Evolutionary conservation across 2,888 invertebrate species (phyloP), one percentile per base, ranked within the genome.

Genomic region (Cataglyphis cursor): DNA sequence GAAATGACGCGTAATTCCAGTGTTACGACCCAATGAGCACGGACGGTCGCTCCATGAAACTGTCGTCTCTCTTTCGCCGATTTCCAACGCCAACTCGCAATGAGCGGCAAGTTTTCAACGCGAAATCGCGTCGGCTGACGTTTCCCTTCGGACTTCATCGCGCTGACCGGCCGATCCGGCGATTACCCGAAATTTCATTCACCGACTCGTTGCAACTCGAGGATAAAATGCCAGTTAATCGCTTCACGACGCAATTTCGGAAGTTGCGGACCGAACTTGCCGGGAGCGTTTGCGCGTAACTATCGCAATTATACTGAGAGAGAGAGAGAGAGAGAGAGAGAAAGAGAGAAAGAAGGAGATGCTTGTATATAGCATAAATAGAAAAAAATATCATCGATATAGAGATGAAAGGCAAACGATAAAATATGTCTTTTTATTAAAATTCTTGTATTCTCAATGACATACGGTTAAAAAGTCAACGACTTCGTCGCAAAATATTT

Each of bases 141-240:
- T 78, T 78, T 70, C 78, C 59, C 59, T 59, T 78, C 78, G 68
- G 78, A 70, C 78, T 59, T 78, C 57, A 18, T 44, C 57, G 41
- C 54, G 78, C 59, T 66, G 78, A 78, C 78, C 78, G 70, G 70
- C 70, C 70, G 78, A 76, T 51, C 51, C 75, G 51, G 35, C 51
- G 65, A 78, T 78, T 78, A 70, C 31, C 57, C 78, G 70, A 59
- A 78, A 78, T 78, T 78, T 78, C 78, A 70, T 70, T 78, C 70
- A 44, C 66, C 51, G 15, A 38, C 81, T 81, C 73, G 68, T 74
- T 41, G 61, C 81, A 54, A 70, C 51, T 80, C 59, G 48, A 74
- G 48, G 48, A 80, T 70, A 84, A 84, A 81, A 66, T 61, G 54
- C 51, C 68, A 65, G 74, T 59, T 84, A 84, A 84, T 84, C 59